Evolutionary conservation across 2,797 vertebrate species (phyloP), one percentile per base, ranked within the genome.

Genomic region (Chanos chanos): DNA sequence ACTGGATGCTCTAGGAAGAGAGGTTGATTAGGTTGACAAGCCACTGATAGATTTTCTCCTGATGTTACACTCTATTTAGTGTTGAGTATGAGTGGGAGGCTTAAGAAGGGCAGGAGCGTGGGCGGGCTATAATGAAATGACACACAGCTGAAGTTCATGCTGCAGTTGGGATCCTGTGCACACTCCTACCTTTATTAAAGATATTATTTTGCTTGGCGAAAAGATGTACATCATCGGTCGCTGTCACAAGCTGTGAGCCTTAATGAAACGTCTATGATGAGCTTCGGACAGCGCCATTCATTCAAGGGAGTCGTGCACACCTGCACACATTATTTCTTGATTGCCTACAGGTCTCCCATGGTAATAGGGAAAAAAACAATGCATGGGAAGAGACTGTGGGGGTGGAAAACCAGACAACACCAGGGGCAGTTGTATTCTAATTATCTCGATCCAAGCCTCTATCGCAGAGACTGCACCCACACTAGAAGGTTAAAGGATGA

Each of bases 361-460:
- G 48, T 50, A 51, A 63, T 36, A 40, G 22, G n/a, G 40, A 54
- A 45, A 45, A 47, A 55, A 50, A 61, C 28, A 49, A 34, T 13
- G 43, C 31, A 70, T 15, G 16, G 10, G n/a, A 28, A 25, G 8
- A 21, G 10, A 37, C 27, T 33, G 10, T 15, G 5, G 10, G 13
- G 37, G 7, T 12, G 18, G 27, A 7, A n/a, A 30, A 55, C 44
- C 37, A 22, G 25, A 2, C 53, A 33, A 6, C 30, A 27, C 54
- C 37, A 31, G n/a, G 27, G 39, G 24, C 53, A 44, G 41, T 34
- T 58, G 41, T 18, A 24, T 70, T 55, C 58, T 51, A 48, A 40
- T 69, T 51, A 70, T 60, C 75, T 70, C 56, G 44, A 71, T 73
- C 61, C 59, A 19, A 59, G 54, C 61, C 61, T 53, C 36, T 47